Evolutionary conservation across 2,113 vertebrate species (phyloP).

Genomic region (Rynchops niger): DNA sequence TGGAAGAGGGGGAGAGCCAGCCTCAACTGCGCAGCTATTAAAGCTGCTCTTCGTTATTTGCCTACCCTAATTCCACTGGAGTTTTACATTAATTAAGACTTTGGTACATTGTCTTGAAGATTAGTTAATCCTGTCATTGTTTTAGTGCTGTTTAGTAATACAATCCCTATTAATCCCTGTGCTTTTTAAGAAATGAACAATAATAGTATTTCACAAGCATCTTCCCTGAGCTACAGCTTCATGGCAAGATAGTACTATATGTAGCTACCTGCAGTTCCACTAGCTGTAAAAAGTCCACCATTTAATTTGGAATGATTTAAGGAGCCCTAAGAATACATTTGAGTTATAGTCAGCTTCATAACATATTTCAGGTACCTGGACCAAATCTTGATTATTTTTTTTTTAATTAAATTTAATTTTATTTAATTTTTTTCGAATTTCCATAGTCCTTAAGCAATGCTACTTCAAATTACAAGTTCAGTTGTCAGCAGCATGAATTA

Average conservation of each 20-base stretch:
- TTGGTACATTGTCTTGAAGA: neutral
- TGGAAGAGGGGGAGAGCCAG: neutral
- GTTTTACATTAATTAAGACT: neutral
- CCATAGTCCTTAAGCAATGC: neutral
- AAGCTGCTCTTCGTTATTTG: neutral
- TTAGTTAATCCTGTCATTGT: neutral
- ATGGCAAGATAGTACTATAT: neutral
- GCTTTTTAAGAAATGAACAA: neutral
- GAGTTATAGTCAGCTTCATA: neutral
- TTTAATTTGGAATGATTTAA: neutral
- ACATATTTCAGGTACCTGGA: neutral
- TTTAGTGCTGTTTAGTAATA: neutral
- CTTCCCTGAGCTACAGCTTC: neutral
- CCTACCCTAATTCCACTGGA: rapidly evolving
- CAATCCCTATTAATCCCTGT: neutral
- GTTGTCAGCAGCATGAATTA: neutral
- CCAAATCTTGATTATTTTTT: neutral
- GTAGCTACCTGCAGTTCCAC: neutral
- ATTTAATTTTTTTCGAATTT: neutral
- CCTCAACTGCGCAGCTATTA: neutral
- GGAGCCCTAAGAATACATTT: neutral
- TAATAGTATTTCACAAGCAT: neutral
- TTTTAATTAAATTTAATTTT: neutral
- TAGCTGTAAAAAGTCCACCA: neutral
- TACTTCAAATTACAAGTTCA: neutral